These are phyloP conservation scores for Esox lucius DNA, from an alignment of 2,797 vertebrate genomes.

Conservation along the genomic window DNA sequence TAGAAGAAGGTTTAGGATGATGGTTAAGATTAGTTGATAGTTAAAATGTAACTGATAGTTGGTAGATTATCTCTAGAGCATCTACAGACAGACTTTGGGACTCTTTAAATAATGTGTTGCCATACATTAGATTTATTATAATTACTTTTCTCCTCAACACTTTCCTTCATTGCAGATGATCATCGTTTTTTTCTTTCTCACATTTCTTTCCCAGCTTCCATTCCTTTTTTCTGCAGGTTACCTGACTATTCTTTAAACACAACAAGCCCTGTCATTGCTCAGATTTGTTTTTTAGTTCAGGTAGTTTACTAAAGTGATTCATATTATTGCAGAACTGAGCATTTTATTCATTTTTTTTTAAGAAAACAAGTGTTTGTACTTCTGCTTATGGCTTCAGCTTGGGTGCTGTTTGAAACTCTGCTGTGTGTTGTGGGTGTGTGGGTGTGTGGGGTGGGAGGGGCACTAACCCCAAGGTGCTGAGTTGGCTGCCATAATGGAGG, in stretches of 20 bases:
- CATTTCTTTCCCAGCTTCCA: constrained; percentile 29
- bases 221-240: constrained; percentile 64
- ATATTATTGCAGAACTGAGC: constrained; percentile 9
- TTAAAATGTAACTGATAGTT: too few species aligned
- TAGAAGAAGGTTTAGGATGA: too few species aligned
- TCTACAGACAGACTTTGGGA: too few species aligned
- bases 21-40: too few species aligned
- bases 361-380: constrained; percentile 64
- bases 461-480: constrained; percentile 44
- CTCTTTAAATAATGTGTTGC: too few species aligned
- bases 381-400: constrained; percentile 67
- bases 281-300: constrained; percentile 32
- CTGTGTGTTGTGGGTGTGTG: constrained; percentile 18
- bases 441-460: constrained; percentile 40
- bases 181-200: constrained; percentile 28
- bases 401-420: constrained; percentile 49
- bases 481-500: constrained; percentile 42
- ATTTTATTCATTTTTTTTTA: constrained; percentile 43
- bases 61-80: too few species aligned
- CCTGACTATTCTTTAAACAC: constrained; percentile 58
- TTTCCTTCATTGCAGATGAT: constrained; percentile 36
- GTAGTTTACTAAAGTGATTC: constrained; percentile 16
- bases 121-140: too few species aligned
- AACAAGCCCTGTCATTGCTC: constrained; percentile 45
- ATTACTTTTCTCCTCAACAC: constrained; percentile 28